Percentiles rank a stretch among this genome's conserved stretches.
These are phyloP conservation scores for Resseliella maxima DNA, from an alignment of 2,888 invertebrate species.

Conservation along the genomic window DNA sequence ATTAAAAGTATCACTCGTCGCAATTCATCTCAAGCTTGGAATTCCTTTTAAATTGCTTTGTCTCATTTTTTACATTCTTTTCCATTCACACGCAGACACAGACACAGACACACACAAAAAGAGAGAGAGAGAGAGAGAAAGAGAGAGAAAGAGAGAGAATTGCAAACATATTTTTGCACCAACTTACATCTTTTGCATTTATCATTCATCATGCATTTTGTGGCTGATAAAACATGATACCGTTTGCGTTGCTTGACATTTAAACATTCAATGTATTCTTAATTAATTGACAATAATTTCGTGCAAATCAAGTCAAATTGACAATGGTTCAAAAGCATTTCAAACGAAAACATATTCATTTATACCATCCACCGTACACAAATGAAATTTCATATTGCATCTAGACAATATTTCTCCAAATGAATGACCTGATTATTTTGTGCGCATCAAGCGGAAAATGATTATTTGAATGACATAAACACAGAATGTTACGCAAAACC, in stretches of 20 bases:
- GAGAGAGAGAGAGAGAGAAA: too few species aligned
- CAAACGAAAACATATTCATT: neutral
- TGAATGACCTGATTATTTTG: slow-evolving; percentile 22
- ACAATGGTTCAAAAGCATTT: neutral
- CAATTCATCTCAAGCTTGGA: slow-evolving; percentile 36
- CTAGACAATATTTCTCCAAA: neutral
- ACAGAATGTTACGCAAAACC: neutral
- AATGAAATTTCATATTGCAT: neutral
- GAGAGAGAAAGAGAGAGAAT: too few species aligned
- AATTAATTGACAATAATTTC: neutral
- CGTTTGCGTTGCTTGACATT: too few species aligned
- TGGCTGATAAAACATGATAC: neutral
- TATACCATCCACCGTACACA: neutral
- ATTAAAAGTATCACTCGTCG: slow-evolving; percentile 18
- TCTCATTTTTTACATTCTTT: neutral
- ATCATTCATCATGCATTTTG: neutral
- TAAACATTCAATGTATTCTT: too few species aligned
- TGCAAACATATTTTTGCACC: too few species aligned
- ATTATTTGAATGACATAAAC: slow-evolving; percentile 10
- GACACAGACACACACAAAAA: too few species aligned
- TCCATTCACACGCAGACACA: neutral
- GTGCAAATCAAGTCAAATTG: neutral
- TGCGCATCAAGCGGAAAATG: neutral
- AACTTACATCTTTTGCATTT: neutral
- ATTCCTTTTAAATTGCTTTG: slow-evolving; percentile 26